phyloP scores from a whole-genome alignment of 2,888 invertebrate species.

The Hanleya hanleyi region DNA sequence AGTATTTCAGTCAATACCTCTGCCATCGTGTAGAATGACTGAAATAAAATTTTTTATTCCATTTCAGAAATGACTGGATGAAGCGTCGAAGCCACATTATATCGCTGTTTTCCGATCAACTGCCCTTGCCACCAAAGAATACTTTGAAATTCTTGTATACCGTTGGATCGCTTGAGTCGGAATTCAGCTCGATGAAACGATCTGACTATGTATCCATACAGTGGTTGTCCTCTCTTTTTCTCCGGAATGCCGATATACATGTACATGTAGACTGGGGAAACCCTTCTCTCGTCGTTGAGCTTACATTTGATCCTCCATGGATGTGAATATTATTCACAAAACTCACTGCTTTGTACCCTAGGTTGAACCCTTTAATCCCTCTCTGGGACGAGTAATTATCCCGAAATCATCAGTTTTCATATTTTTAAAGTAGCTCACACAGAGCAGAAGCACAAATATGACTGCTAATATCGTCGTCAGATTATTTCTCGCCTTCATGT shows the following conservation, averaged over 20 bases:
- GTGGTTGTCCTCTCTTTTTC: background rate
- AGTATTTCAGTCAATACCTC: conserved; percentile 1
- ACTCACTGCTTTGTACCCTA: too few relatives aligned
- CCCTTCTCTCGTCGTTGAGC: too few relatives aligned
- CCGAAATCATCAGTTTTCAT: too few relatives aligned
- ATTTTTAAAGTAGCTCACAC: background rate
- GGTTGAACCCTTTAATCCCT: too few relatives aligned
- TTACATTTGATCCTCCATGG: too few relatives aligned
- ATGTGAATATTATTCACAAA: too few relatives aligned
- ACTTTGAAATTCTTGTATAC: background rate
- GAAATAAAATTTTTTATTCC: conserved; percentile 2
- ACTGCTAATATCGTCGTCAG: background rate
- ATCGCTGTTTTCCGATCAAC: background rate
- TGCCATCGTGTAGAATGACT: background rate
- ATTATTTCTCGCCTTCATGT: background rate
- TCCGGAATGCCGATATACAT: too few relatives aligned
- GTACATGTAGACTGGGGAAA: too few relatives aligned
- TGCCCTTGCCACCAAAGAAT: background rate
- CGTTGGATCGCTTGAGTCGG: background rate
- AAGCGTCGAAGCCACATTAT: background rate
- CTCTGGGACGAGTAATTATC: too few relatives aligned
- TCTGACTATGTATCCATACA: background rate
- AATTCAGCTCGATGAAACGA: background rate
- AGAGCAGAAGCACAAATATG: background rate
- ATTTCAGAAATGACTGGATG: conserved; percentile 10